Base-by-base conservation (phyloP, 2,797 vertebrate species). In the Epinephelus malabaricus region DNA sequence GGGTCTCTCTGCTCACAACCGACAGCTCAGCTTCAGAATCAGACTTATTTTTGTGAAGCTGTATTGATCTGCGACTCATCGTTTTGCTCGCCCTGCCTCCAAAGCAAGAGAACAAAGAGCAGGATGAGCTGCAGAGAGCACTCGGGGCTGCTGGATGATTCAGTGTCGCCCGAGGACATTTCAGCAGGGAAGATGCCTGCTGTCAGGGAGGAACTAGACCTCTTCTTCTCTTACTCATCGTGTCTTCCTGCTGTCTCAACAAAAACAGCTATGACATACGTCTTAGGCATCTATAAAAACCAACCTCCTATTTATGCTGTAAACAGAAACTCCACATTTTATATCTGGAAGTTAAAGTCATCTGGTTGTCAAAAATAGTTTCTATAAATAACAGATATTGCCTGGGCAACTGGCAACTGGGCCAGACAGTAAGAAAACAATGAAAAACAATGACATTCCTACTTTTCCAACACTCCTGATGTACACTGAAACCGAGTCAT, bases 151-250 rank as follows among this genome's bases (percentile, higher is more conserved):
- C 59, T 5, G 73, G 78, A 84, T 87, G 85, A 90, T 40, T 88
- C 86, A 84, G 47, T 63, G 78, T 47, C 23, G 70, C 84, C 77
- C 5, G 3, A 78, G 86, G 74, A 79, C 69, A 64, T 73, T 78
- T 80, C 58, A 80, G 71, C 73, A 63, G 49, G n/a, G 27, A 65
- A n/a, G 63, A 61, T 6, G 47, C 23, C 46, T 61, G 65, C 81
- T 80, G 77, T 75, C 72, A 25, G 45, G 56, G 21, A 69, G 69
- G 79, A 69, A 65, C 56, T 4, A 66, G 63, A 79, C 82, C 76
- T 86, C 17, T 76, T 53, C 55, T 67, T 84, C 69, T 78, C 62
- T 79, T 51, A 64, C 71, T 82, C 68, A 61, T 0, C 1, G 8
- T 25, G 67, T 69, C 85, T 69, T 50, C 30, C 49, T 0, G 77